Evolutionary conservation across 2,888 invertebrate genomes (phyloP).

Genomic region (Monochamus alternatus): DNA sequence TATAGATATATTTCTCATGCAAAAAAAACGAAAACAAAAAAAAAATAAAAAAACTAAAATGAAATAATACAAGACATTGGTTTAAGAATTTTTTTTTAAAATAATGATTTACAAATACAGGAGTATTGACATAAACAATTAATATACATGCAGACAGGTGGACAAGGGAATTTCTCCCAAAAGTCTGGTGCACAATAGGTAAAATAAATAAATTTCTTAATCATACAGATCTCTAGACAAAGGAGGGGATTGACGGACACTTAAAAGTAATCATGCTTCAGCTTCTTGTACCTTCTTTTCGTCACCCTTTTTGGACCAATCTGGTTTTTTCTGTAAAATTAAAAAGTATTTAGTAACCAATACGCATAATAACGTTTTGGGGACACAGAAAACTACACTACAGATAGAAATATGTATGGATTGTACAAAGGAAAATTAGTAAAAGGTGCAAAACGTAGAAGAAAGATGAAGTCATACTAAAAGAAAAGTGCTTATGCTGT

Average conservation of each 20-base stretch:
- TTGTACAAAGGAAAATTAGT: not conserved
- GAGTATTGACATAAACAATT: conserved; percentile 53
- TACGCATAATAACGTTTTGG: not conserved
- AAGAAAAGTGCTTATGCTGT: not conserved
- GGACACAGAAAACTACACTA: conserved; percentile 16
- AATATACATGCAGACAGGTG: conserved; percentile 53
- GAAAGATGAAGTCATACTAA: conserved; percentile 28
- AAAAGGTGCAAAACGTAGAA: conserved; percentile 23
- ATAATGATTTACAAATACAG: conserved; percentile 44
- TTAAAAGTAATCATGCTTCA: conserved; percentile 80
- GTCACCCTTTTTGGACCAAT: conserved; percentile 94
- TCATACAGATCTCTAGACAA: conserved; percentile 33
- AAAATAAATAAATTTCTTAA: conserved; percentile 54
- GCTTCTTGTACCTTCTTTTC: conserved; percentile 90
- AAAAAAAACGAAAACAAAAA: conserved; percentile 38
- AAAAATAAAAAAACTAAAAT: conserved; percentile 30
- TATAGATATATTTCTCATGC: too few species aligned
- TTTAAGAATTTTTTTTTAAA: conserved; percentile 29
- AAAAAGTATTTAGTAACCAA: conserved; percentile 41
- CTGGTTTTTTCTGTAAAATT: conserved; percentile 90
- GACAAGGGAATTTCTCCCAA: conserved; percentile 34
- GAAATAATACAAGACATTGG: conserved; percentile 33
- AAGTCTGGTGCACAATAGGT: conserved; percentile 45
- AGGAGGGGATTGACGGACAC: conserved; percentile 28
- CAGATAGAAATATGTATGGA: conserved; percentile 1